Conservation (phyloP, 2,113 vertebrate species). For the Burhinus oedicnemus region DNA sequence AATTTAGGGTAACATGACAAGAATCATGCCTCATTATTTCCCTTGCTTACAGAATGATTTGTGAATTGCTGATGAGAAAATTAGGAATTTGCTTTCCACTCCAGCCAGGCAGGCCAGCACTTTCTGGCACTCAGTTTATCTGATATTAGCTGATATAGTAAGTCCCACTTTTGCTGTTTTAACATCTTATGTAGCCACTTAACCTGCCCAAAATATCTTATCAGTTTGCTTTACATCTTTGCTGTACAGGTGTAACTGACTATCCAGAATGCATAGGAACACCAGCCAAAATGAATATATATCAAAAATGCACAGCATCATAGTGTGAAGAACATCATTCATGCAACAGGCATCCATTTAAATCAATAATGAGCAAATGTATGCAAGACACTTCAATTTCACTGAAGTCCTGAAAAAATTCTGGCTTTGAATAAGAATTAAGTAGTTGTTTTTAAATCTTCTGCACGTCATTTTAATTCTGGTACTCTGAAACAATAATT, state of each 20-base stretch:
- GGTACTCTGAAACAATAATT: neutral
- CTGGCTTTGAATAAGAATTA: neutral
- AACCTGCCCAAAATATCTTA: neutral
- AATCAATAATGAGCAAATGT: neutral
- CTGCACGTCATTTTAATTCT: neutral
- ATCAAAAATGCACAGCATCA: neutral
- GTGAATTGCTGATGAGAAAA: neutral
- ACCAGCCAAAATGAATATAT: neutral
- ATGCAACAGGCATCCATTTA: neutral
- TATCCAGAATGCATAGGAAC: neutral
- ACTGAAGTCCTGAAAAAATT: neutral
- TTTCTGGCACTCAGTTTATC: neutral
- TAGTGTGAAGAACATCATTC: neutral
- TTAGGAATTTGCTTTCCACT: neutral
- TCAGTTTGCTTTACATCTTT: neutral
- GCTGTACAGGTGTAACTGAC: neutral
- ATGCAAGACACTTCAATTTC: neutral
- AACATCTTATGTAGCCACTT: neutral
- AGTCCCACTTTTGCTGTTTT: neutral
- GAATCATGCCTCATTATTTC: neutral
- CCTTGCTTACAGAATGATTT: neutral
- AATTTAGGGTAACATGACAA: neutral
- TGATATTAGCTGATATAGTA: neutral
- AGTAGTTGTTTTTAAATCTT: neutral
- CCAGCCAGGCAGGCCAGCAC: neutral